phyloP scores from a whole-genome alignment of 64 coral and sea anemone species.

The Hydrozoanthus tunicans region DNA sequence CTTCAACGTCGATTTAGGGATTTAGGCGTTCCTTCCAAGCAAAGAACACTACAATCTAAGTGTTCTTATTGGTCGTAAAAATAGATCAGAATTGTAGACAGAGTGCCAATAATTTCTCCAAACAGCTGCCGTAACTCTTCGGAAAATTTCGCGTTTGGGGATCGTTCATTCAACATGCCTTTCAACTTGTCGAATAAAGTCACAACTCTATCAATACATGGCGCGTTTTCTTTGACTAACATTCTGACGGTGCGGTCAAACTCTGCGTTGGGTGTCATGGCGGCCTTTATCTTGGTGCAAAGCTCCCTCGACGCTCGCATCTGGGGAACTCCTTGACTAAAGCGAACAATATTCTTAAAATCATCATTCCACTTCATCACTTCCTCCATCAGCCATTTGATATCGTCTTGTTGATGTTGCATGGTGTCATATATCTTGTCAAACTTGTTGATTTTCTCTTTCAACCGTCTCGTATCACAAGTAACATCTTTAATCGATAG shows the following conservation, averaged over 20 bases:
- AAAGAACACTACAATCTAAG: too few relatives aligned
- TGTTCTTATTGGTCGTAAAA: slow-evolving; percentile 82
- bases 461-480: slow-evolving; percentile 61
- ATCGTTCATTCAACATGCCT: slow-evolving; percentile 71
- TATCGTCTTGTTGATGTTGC: slow-evolving; percentile 88
- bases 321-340: slow-evolving; percentile 89
- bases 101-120: slow-evolving; percentile 85
- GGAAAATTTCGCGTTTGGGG: slow-evolving; percentile 84
- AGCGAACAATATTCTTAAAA: slow-evolving; percentile 84
- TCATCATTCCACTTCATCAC: slow-evolving; percentile 94
- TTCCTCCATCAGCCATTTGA: slow-evolving; percentile 77
- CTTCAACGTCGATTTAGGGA: too few relatives aligned
- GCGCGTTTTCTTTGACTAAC: slow-evolving; percentile 70
- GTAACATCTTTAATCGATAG: slow-evolving; percentile 79
- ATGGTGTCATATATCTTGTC: slow-evolving; percentile 91
- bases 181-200: slow-evolving; percentile 68
- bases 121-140: slow-evolving; percentile 81
- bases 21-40: too few relatives aligned
- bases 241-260: slow-evolving; percentile 87
- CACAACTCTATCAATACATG: slow-evolving; percentile 59
- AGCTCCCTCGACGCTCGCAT: slow-evolving; percentile 78
- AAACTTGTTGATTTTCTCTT: slow-evolving; percentile 71
- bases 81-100: slow-evolving; percentile 81
- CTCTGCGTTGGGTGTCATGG: slow-evolving; percentile 73
- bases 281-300: slow-evolving; percentile 72